Base-by-base conservation (phyloP, 2,888 invertebrate genomes). In the Hydraecia micacea region DNA sequence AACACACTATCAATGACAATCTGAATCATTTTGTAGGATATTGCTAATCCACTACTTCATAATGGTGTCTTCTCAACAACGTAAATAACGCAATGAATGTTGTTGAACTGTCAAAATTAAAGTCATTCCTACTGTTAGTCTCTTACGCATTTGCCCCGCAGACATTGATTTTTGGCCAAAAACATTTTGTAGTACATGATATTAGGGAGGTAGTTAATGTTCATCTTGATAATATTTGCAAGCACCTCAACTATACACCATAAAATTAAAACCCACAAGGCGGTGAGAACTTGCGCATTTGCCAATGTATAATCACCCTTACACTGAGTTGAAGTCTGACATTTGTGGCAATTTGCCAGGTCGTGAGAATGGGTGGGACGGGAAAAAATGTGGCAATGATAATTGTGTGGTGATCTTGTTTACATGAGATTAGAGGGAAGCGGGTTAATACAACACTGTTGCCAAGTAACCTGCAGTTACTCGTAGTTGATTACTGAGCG, bases 321-420 rank as follows among this genome's bases (percentile, higher is more conserved):
- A 86, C 39, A 39, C 32, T 55, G 58, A 49, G 42, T 68, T 75
- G 60, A 81, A 79, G 55, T 69, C 84, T 65, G 36, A 62, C 76
- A 82, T 88, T 87, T 78, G 86, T 72, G 11, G 85, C 63, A 81
- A 87, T 78, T 87, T 70, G 73, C 78, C 65, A 72, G 76, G 70
- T 78, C 88, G 88, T 88, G 89, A 81, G 88, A 88, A 88, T 83
- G 85, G 69, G 67, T 67, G 75, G 76, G 42, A 68, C 39, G 81
- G 79, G 81, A 87, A 85, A 78, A 77, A 80, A 65, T 79, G 78
- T 77, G 62, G 77, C 32, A 28, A 75, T 52, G 28, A 36, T 85
- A 75, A 81, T 82, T 74, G 77, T 73, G 28, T 42, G 49, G 15
- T 72, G 79, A 72, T 75, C 76, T 87, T 73, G 83, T 84, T 85